Evolutionary conservation across 2,888 invertebrate genomes (phyloP).

Genomic region (Drosophila greeni): DNA sequence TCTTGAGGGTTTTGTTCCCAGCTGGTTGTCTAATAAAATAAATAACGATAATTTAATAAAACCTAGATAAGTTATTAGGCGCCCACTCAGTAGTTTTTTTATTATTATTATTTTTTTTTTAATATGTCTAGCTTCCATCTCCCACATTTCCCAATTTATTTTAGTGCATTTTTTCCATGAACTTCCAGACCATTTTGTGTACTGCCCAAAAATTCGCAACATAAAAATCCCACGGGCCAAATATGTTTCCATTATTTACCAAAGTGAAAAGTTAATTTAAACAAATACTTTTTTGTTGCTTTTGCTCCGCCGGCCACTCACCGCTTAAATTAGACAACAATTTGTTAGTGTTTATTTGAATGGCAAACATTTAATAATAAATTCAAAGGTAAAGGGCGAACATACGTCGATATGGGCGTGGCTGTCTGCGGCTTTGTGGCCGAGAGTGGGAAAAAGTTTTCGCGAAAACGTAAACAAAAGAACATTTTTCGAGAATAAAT

Average conservation of each 20-base stretch:
- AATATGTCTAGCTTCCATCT: not conserved
- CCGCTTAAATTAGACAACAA: constrained; percentile 28
- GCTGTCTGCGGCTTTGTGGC: constrained; percentile 19
- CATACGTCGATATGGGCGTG: constrained; percentile 31
- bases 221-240: constrained; percentile 31
- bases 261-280: constrained; percentile 26
- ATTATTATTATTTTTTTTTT: too few relatives aligned
- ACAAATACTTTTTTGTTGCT: constrained; percentile 21
- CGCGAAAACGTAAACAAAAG: constrained; percentile 48
- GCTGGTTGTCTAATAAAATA: too few relatives aligned
- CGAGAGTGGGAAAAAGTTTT: constrained; percentile 32
- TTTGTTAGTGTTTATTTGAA: constrained; percentile 47
- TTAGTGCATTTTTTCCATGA: constrained; percentile 11
- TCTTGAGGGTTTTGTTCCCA: too few relatives aligned
- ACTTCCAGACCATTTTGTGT: not conserved
- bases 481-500: constrained; percentile 31
- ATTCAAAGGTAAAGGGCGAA: constrained; percentile 52
- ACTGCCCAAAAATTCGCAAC: constrained; percentile 18
- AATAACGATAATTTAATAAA: too few relatives aligned
- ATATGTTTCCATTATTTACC: constrained; percentile 38
- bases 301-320: constrained; percentile 15
- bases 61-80: too few relatives aligned
- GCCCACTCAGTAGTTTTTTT: too few relatives aligned
- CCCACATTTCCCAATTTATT: not conserved
- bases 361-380: constrained; percentile 47